These are phyloP conservation scores for Agapostemon virescens DNA, from an alignment of 2,888 invertebrate species.

Conservation along the genomic window DNA sequence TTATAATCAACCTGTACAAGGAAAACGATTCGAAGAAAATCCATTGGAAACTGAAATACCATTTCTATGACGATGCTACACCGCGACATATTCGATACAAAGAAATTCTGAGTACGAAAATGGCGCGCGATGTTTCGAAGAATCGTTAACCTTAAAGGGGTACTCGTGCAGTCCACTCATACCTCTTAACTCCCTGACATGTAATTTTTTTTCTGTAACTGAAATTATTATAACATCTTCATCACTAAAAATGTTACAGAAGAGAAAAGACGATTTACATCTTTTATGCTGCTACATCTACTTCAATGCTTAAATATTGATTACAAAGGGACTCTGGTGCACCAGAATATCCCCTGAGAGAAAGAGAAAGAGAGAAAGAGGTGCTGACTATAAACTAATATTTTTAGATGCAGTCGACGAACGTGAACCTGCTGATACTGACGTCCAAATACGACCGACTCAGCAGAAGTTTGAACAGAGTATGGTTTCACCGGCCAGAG, in stretches of 20 bases:
- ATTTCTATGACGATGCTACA: background rate
- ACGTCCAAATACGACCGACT: conserved; percentile 72
- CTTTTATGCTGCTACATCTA: no score
- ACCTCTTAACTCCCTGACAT: no score
- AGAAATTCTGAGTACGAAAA: background rate
- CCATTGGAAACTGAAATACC: background rate
- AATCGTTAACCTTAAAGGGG: background rate
- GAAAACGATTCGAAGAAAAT: background rate
- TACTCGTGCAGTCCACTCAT: no score
- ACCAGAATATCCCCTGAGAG: no score
- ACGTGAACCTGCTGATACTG: conserved; percentile 68
- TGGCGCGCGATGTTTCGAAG: background rate
- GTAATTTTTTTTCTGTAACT: no score
- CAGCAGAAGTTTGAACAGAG: conserved; percentile 66
- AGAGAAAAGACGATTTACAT: no score
- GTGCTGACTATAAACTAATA: background rate
- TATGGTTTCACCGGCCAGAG: conserved; percentile 22
- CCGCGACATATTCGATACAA: background rate
- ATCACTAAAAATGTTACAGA: no score
- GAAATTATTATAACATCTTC: no score
- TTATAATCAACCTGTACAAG: background rate
- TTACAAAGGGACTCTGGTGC: no score
- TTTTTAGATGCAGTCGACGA: conserved; percentile 70
- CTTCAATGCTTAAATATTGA: no score
- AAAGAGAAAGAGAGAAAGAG: no score